phyloP scores from a whole-genome alignment of 2,113 vertebrate genomes.

The Acanthochromis polyacanthus region DNA sequence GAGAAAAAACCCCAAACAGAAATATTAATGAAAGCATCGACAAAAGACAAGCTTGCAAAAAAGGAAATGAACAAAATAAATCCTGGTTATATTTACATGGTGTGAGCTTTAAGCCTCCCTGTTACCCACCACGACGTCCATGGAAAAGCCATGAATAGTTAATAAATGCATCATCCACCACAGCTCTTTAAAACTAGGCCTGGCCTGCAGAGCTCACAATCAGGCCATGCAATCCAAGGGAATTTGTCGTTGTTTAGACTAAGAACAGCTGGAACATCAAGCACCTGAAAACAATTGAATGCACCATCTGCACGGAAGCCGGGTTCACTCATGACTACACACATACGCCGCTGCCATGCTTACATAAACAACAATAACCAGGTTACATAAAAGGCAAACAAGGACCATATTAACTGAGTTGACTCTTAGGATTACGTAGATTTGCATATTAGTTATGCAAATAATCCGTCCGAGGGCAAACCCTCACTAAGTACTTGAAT shows the following conservation, averaged over 20 bases:
- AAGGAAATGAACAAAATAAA: neutral
- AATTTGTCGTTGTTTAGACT: conserved; percentile 6
- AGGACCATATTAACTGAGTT: conserved; percentile 45
- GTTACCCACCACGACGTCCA: neutral
- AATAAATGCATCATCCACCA: neutral
- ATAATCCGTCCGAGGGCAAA: conserved; percentile 24
- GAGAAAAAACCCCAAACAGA: neutral
- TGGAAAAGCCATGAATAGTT: neutral
- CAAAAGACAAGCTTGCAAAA: neutral
- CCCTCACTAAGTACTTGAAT: conserved; percentile 18
- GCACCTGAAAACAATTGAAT: conserved; percentile 53
- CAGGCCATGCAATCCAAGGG: conserved; percentile 13
- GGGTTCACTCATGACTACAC: conserved; percentile 48
- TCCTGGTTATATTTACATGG: neutral
- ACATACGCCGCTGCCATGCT: conserved; percentile 49
- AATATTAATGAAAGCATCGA: neutral
- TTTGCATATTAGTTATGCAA: conserved; percentile 65
- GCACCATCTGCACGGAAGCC: conserved; percentile 57
- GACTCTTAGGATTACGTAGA: conserved; percentile 60
- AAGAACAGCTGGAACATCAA: conserved; percentile 42
- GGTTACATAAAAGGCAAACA: conserved; percentile 68
- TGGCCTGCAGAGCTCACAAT: neutral
- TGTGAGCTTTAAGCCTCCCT: neutral
- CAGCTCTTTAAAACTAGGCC: conserved; percentile 6
- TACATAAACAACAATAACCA: conserved; percentile 63